Evolutionary conservation across 1,140 invertebrate species (phyloP), one percentile per base, ranked within the genome.

Genomic region (Berghia stephanieae): DNA sequence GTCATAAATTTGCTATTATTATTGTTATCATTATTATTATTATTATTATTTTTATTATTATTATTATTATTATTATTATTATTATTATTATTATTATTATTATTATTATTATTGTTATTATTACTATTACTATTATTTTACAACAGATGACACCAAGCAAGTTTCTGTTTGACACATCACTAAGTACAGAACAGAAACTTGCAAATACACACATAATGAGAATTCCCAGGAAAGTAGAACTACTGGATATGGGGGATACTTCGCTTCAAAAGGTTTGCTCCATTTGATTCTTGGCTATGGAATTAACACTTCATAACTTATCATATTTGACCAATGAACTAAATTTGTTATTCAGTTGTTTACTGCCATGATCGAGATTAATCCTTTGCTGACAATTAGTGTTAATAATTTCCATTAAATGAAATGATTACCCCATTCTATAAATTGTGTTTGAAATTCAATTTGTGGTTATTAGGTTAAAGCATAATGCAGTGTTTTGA

Each of bases 181-280:
- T 90, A 85, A 82, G 84, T 71, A 90, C 89, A 52, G 86, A 89
- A 63, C 85, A 90, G 75, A 89, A 88, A 79, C 81, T 90, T 42
- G 84, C 87, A 5, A 90, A 88, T 73, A 89, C 88, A 57, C 87
- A 86, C 49, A 84, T 83, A n/a, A 89, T 90, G 88, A 84, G 84
- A 70, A 70, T 88, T 21, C 89, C 89, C 31, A 78, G 79, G 44
- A 90, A 89, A 77, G 83, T 88, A 49, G 87, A 89, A 77, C 80
- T 90, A 8, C 79, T 89, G 44, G 89, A 90, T 67, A 90, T 90
- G 88, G 84, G 83, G 36, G 89, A 90, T 42, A 90, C 87, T 40
- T 87, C 86, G 77, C 80, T 89, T 60, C 89, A 90, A 78, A 89
- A 86, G 85, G 89, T 89, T 79, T 70, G 24, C n/a, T 24, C 31